phyloP scores from a whole-genome alignment of 2,888 invertebrate species.

The Chrysolina americana region DNA sequence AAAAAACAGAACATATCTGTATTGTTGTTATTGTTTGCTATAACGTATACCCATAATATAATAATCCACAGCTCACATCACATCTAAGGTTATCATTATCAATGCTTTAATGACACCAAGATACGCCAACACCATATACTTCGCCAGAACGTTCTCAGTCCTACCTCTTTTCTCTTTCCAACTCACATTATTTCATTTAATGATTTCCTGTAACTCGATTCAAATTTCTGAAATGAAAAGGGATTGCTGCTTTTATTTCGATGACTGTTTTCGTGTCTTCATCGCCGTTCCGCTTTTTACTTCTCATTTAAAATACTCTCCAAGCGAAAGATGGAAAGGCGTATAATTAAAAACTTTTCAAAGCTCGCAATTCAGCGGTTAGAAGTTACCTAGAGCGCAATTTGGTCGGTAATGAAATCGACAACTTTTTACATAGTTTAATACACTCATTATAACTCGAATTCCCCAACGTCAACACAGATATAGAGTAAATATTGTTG shows the following conservation, averaged over 20 bases:
- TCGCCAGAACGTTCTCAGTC: too few species aligned
- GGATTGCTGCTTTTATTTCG: background rate
- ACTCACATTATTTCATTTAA: background rate
- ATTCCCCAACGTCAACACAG: conserved; percentile 6
- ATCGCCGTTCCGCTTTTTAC: conserved; percentile 16
- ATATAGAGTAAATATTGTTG: conserved; percentile 23
- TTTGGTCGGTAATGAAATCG: conserved; percentile 20
- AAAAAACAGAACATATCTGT: too few species aligned
- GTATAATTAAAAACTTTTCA: conserved; percentile 31
- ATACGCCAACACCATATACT: too few species aligned
- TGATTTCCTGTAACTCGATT: conserved; percentile 3
- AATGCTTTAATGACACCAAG: too few species aligned
- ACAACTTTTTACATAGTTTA: conserved; percentile 15
- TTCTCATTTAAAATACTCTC: conserved; percentile 26
- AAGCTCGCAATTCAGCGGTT: conserved; percentile 25
- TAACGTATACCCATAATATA: too few species aligned
- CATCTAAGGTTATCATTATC: too few species aligned
- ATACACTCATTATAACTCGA: conserved; percentile 19
- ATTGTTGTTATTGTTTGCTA: too few species aligned
- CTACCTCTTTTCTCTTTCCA: background rate
- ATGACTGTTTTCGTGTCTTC: conserved; percentile 15
- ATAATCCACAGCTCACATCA: too few species aligned
- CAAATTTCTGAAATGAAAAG: background rate
- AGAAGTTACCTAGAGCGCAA: conserved; percentile 20
- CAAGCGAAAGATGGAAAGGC: conserved; percentile 18